These are phyloP conservation scores for Albula goreensis DNA, from an alignment of 2,113 vertebrate genomes.

Conservation along the genomic window DNA sequence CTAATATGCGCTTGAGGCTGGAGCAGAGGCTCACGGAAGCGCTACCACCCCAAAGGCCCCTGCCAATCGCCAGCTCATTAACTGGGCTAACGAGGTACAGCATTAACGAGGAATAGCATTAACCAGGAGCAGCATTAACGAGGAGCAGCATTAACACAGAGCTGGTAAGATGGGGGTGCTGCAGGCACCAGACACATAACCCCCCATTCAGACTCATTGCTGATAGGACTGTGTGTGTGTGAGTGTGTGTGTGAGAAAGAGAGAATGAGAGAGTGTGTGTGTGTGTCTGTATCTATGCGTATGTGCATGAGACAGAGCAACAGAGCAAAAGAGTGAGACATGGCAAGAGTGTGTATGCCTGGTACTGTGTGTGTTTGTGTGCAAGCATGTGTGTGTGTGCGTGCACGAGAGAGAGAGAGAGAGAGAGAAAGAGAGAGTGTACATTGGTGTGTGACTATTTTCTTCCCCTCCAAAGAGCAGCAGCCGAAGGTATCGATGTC, in stretches of 20 bases:
- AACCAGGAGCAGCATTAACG: not conserved
- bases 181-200: no score
- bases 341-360: no score
- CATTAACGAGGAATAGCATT: constrained; percentile 34
- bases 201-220: no score
- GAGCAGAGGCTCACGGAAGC: no score
- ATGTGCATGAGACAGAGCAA: no score
- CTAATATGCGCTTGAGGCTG: no score
- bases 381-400: no score
- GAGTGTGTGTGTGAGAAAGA: not conserved
- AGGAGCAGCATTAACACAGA: not conserved
- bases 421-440: not conserved
- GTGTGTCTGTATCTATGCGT: no score
- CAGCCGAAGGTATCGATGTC: constrained; percentile 1
- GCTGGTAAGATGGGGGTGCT: not conserved
- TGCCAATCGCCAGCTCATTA: not conserved
- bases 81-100: constrained; percentile 68
- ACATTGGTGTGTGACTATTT: not conserved
- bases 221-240: not conserved
- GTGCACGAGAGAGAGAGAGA: no score
- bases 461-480: not conserved
- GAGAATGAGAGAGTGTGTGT: not conserved
- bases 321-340: no score
- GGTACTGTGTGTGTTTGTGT: no score
- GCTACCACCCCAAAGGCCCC: not conserved